Evolutionary conservation across 1,140 invertebrate genomes (phyloP), one percentile per base, ranked within the genome.

Genomic region (Drosophila pseudoananassae): DNA sequence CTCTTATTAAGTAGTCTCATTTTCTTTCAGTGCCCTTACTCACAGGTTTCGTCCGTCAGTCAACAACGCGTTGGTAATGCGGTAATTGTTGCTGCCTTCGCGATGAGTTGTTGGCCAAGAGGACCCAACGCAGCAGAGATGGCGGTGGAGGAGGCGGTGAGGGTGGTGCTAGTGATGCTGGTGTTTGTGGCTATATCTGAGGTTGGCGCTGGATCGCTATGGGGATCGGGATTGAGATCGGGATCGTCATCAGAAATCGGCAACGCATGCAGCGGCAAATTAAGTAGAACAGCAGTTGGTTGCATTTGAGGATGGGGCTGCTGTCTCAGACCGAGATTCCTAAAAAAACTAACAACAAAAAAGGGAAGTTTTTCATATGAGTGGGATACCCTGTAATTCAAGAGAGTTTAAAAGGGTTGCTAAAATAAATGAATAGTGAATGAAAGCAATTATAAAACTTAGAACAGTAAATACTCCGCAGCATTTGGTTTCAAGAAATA

Each of bases 221-320:
- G 31, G 29, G 72, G 61, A 65, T 47, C 20, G 33, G 46, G 70
- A 73, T 49, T 43, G 71, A 31, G 51, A 55, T 53, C 66, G 47
- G 74, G 60, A 76, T 57, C 63, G 72, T 72, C 74, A 68, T 61
- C 74, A 55, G 73, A 63, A 84, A 87, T 84, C 82, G 82, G 76
- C 76, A 88, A 79, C 61, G 83, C 83, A 87, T 78, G 82, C 83
- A 88, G 83, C 83, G 72, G 71, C 78, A 88, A 88, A 88, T 88
- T 88, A 88, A 88, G 76, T 88, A 89, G 83, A 88, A 79, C 83
- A 88, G 66, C 83, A 76, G 78, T 76, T 76, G 82, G 54, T 27
- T 47, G 76, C 46, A 23, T 45, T 57, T 23, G 55, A 31, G 58
- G 56, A 81, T 76, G 66, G 27, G 72, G 57, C 59, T 78, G 82